These are phyloP conservation scores for Tricholauxania praeusta DNA, from an alignment of 2,888 invertebrate genomes.

Conservation along the genomic window DNA sequence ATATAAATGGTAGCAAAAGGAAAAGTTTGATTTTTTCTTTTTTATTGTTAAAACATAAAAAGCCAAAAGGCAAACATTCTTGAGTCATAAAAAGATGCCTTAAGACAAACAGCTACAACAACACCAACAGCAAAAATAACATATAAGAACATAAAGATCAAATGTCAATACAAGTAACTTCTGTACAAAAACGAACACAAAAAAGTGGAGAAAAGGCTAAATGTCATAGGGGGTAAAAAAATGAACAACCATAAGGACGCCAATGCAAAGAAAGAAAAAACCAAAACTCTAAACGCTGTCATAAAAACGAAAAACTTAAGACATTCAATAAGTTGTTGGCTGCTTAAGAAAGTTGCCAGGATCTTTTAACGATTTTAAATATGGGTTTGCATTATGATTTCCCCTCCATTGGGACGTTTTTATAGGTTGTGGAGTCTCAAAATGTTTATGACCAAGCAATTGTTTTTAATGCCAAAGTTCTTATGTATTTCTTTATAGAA, in stretches of 20 bases:
- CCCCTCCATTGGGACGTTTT: not conserved
- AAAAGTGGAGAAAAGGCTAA: slow-evolving; percentile 16
- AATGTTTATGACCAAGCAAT: slow-evolving; percentile 45
- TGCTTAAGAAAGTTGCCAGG: slow-evolving; percentile 32
- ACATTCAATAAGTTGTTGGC: slow-evolving; percentile 60
- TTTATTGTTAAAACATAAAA: slow-evolving; percentile 66
- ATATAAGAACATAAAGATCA: slow-evolving; percentile 63
- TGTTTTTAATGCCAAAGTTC: slow-evolving; percentile 59
- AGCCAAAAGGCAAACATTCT: slow-evolving; percentile 69
- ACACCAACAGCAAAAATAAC: slow-evolving; percentile 38
- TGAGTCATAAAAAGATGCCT: slow-evolving; percentile 67
- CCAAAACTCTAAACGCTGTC: slow-evolving; percentile 60
- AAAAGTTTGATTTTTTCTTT: slow-evolving; percentile 66
- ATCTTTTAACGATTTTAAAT: slow-evolving; percentile 62
- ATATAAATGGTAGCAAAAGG: slow-evolving; percentile 48
- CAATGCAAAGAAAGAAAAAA: slow-evolving; percentile 48
- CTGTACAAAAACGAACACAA: slow-evolving; percentile 19
- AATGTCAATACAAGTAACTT: slow-evolving; percentile 60
- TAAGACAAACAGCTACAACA: slow-evolving; percentile 59
- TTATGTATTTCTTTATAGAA: slow-evolving; percentile 44
- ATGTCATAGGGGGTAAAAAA: slow-evolving; percentile 17
- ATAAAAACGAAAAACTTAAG: slow-evolving; percentile 64
- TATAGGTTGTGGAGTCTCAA: too few species aligned
- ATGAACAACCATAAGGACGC: slow-evolving; percentile 41
- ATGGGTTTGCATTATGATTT: slow-evolving; percentile 44